Base-by-base conservation (phyloP, 1,140 invertebrate genomes). In the Bombus superbus region DNA sequence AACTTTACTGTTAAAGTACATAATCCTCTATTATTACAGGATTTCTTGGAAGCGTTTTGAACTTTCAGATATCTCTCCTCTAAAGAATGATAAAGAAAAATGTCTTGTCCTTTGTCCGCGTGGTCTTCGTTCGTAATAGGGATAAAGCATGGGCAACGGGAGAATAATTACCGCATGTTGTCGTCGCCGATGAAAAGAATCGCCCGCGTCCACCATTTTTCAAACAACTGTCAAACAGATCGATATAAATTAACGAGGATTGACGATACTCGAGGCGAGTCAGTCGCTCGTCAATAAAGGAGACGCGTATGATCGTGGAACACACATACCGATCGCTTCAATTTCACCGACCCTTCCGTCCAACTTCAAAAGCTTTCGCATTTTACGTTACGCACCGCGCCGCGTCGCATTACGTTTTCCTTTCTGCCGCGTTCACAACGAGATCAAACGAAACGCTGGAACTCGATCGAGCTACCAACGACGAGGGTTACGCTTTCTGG, bases 311-410 rank as follows among this genome's bases (percentile, higher is more conserved):
- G 57, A 71, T 74, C 80, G 80, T 78, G 87, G 44, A 82, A 86
- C 84, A 79, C 88, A 62, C 59, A 86, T 86, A 81, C 88, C 88
- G 88, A 89, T 89, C 84, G 81, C 88, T 89, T 81, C 88, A 89
- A 89, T 89, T 89, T 89, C 87, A 42, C 69, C 83, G 87, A 86
- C 88, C 88, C 88, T 81, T 81, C 57, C 84, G 13, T 44, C 80
- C 59, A 78, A 89, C 88, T 86, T 89, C 88, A 89, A 89, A 85
- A 89, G 88, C 88, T 89, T 89, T 89, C 79, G 44, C 72, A 68
- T 89, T 89, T 89, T 89, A 89, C 87, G 79, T 86, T 73, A 86
- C 88, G 88, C 88, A 86, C 62, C 76, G 47, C 76, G 68, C 84
- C 75, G 81, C 88, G 77, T 89, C 84, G 88, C 85, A 89, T 89